phyloP scores from a whole-genome alignment of 2,797 vertebrate species.

The Aulostomus chinensis region DNA sequence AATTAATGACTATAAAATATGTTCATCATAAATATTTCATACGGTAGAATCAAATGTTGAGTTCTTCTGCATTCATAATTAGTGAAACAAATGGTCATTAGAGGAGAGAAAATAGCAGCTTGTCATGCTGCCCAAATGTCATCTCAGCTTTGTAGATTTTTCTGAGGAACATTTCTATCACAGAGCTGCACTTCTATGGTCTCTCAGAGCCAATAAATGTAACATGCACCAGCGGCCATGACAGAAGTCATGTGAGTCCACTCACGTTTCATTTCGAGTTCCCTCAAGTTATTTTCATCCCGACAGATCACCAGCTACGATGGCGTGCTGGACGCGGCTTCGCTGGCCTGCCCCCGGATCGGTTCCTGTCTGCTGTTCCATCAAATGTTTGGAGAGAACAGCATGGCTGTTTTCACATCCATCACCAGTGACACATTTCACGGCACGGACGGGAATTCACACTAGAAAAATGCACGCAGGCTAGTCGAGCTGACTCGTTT shows the following conservation, averaged over 20 bases:
- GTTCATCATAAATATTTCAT: slow-evolving; percentile 26
- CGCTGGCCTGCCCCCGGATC: no score
- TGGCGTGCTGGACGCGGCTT: no score
- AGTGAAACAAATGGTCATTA: slow-evolving; percentile 8
- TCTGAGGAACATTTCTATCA: no score
- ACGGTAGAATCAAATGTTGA: slow-evolving; percentile 1
- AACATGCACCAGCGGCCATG: slow-evolving; percentile 34
- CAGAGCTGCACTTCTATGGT: slow-evolving; percentile 7
- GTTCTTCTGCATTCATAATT: slow-evolving; percentile 14
- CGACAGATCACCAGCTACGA: slow-evolving; percentile 41
- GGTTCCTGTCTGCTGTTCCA: no score
- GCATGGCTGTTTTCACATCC: no score
- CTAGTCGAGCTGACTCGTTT: no score
- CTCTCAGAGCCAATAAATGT: slow-evolving; percentile 25
- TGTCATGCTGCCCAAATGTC: background rate
- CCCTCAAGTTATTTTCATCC: slow-evolving; percentile 43
- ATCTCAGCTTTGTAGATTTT: background rate
- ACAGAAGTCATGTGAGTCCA: slow-evolving; percentile 33
- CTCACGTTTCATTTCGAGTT: slow-evolving; percentile 47
- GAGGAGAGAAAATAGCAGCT: slow-evolving; percentile 22
- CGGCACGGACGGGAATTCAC: no score
- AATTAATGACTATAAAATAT: slow-evolving; percentile 18
- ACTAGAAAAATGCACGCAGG: no score
- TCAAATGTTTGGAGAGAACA: no score
- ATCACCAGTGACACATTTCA: no score